Conservation (phyloP, 2,113 vertebrate species). For the Rynchops niger region DNA sequence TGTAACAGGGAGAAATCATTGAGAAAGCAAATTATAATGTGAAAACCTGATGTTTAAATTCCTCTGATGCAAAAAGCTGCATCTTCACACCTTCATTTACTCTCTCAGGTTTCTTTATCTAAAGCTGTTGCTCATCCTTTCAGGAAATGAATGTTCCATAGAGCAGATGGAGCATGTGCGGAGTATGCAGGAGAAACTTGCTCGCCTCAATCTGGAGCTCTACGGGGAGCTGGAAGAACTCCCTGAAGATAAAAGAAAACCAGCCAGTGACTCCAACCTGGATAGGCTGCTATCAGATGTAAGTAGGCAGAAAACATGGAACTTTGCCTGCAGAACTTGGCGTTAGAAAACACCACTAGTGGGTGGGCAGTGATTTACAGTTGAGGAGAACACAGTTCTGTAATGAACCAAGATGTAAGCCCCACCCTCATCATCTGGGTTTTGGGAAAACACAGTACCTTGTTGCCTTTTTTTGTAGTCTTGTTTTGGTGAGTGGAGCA, state of each 20-base stretch:
- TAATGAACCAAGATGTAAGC: background rate
- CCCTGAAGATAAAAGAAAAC: conserved; percentile 89
- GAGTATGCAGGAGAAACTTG: conserved; percentile 97
- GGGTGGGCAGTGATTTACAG: background rate
- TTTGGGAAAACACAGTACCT: background rate
- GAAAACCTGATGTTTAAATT: background rate
- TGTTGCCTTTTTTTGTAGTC: background rate
- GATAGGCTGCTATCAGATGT: conserved; percentile 93
- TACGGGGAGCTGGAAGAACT: conserved; percentile 92
- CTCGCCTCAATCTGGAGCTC: conserved; percentile 93
- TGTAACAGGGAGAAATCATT: background rate
- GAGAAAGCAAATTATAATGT: background rate
- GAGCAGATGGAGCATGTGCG: conserved; percentile 97
- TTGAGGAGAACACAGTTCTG: background rate
- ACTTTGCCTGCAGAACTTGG: background rate
- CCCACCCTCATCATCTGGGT: background rate
- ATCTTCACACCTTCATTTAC: background rate
- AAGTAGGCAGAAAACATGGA: conserved; percentile 40
- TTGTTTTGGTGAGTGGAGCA: background rate
- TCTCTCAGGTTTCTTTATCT: background rate
- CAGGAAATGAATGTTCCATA: conserved; percentile 96
- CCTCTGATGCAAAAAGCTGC: background rate
- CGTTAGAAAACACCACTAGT: background rate
- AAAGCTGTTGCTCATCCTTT: background rate
- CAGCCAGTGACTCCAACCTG: conserved; percentile 89